Evolutionary conservation across 2,888 invertebrate species (phyloP).

Genomic region (Cotesia congregata): DNA sequence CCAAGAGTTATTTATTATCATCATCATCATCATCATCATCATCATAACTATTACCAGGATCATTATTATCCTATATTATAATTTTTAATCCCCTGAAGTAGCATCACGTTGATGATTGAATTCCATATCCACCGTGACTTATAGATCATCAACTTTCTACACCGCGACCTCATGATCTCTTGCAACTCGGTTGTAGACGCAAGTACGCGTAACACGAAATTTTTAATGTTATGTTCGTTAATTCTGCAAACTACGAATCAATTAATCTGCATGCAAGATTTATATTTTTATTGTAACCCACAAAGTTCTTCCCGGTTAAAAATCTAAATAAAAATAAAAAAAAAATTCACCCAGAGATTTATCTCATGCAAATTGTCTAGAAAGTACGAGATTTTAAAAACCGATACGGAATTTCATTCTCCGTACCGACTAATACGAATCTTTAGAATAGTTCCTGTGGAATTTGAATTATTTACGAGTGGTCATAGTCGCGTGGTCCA

Average conservation of each 20-base stretch:
- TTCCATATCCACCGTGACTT: conserved; percentile 2
- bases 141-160: conserved; percentile 59
- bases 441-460: neutral
- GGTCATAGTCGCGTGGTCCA: conserved; percentile 3
- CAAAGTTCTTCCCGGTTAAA: no score
- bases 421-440: neutral
- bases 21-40: neutral
- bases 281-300: neutral
- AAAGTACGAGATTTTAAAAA: neutral
- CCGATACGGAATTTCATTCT: neutral
- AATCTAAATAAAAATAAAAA: no score
- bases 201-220: conserved; percentile 49
- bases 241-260: neutral
- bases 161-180: conserved; percentile 60
- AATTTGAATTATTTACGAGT: neutral
- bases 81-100: neutral
- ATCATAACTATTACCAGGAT: neutral
- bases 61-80: neutral
- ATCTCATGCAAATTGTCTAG: conserved; percentile 1
- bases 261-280: neutral
- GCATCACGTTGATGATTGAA: conserved; percentile 9
- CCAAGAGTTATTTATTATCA: neutral
- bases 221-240: neutral
- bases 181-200: conserved; percentile 53
- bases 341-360: neutral